Percentiles rank a stretch among this genome's conserved stretches.
phyloP scores from a whole-genome alignment of 2,113 vertebrate species.

The Lepus americanus region DNA sequence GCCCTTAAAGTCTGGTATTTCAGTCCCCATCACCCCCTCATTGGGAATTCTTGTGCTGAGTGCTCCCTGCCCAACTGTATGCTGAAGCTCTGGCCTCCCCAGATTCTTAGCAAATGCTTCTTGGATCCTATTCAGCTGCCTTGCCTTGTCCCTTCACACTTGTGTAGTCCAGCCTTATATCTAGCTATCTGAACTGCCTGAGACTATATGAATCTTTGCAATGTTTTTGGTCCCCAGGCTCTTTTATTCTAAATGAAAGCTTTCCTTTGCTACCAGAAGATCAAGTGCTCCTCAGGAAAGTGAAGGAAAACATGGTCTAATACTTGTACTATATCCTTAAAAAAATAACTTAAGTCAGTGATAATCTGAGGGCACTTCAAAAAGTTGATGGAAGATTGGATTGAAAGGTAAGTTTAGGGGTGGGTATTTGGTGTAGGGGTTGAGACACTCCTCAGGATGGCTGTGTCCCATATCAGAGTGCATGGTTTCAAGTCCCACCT shows the following conservation, averaged over 20 bases:
- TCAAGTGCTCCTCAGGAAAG: not conserved
- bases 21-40: not conserved
- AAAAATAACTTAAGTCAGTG: conserved; percentile 42
- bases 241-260: not conserved
- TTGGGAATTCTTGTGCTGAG: not conserved
- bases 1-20: not conserved
- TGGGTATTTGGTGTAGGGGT: too few relatives aligned
- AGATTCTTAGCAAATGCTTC: not conserved
- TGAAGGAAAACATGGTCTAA: not conserved
- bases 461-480: too few relatives aligned
- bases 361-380: too few relatives aligned
- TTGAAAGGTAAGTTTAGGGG: too few relatives aligned
- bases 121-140: not conserved
- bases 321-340: not conserved
- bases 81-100: not conserved
- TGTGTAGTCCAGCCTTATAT: not conserved
- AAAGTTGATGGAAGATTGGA: too few relatives aligned
- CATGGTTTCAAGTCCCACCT: too few relatives aligned
- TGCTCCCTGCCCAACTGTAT: not conserved
- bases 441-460: too few relatives aligned
- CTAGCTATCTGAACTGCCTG: not conserved
- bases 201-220: not conserved
- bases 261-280: not conserved
- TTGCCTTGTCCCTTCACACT: not conserved
- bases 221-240: not conserved